Evolutionary conservation across 2,888 invertebrate genomes (phyloP).

Genomic region (Achlya flavicornis): DNA sequence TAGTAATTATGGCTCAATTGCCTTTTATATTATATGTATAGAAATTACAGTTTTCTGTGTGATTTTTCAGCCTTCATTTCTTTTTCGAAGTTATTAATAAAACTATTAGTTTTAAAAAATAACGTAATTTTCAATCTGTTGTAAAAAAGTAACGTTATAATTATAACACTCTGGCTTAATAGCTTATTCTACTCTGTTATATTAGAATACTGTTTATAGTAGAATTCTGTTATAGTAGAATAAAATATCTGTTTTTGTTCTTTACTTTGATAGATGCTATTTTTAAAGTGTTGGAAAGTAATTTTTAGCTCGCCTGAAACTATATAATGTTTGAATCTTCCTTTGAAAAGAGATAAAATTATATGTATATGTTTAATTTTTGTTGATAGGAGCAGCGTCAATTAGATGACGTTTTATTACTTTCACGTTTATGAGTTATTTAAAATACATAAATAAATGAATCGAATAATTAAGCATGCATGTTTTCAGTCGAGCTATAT

Average conservation of each 20-base stretch:
- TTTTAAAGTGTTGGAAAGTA: too few species aligned
- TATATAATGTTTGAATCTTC: too few species aligned
- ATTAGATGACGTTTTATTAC: too few species aligned
- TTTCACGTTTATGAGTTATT: background rate
- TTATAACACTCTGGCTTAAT: background rate
- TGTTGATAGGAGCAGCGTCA: too few species aligned
- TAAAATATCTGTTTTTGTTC: too few species aligned
- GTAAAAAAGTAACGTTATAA: background rate
- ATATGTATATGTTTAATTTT: too few species aligned
- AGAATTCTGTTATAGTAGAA: background rate
- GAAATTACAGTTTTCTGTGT: background rate
- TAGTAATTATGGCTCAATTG: background rate
- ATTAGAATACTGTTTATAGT: background rate
- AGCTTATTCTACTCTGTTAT: background rate
- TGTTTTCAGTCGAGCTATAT: conserved; percentile 31
- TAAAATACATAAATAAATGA: background rate
- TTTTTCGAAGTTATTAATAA: background rate
- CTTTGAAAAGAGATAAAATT: too few species aligned
- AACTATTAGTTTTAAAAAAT: background rate
- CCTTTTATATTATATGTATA: background rate
- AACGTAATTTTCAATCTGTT: background rate
- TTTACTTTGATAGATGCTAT: too few species aligned
- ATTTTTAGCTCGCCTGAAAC: too few species aligned
- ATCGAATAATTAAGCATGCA: conserved; percentile 13
- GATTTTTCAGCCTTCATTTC: background rate